Evolutionary conservation across 2,113 vertebrate species (phyloP).

Genomic region (Geococcyx californianus): DNA sequence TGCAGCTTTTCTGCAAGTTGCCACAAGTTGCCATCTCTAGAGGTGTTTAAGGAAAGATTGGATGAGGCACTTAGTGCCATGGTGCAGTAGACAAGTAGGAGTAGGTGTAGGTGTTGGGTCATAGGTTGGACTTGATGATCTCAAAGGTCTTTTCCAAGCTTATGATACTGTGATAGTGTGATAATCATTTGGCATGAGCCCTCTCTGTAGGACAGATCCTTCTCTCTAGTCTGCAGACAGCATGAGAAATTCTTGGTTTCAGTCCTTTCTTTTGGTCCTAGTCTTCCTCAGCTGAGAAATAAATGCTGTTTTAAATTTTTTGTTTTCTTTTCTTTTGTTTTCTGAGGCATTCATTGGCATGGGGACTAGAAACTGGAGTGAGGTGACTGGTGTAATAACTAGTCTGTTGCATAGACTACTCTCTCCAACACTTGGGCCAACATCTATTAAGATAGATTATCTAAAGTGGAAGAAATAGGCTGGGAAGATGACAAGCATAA

Average conservation of each 20-base stretch:
- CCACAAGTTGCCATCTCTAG: too few relatives aligned
- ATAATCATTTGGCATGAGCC: background rate
- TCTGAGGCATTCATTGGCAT: background rate
- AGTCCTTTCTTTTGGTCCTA: background rate
- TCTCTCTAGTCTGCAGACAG: background rate
- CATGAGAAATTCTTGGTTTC: background rate
- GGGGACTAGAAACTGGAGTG: background rate
- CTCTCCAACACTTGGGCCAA: background rate
- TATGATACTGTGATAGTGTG: too few relatives aligned
- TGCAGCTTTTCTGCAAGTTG: background rate
- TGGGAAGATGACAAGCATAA: background rate
- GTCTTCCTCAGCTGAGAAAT: background rate
- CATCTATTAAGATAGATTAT: background rate
- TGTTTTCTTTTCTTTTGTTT: background rate
- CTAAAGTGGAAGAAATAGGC: background rate
- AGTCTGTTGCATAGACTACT: background rate
- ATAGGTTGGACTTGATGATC: too few relatives aligned
- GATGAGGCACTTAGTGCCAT: too few relatives aligned
- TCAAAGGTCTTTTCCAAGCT: too few relatives aligned
- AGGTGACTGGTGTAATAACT: background rate
- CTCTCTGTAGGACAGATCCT: fast-evolving
- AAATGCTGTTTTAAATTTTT: background rate
- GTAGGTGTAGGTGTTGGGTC: too few relatives aligned
- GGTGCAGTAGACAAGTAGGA: too few relatives aligned
- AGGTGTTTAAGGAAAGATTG: too few relatives aligned